Base-by-base conservation (phyloP, 2,888 invertebrate species). In the Abrostola tripartita region DNA sequence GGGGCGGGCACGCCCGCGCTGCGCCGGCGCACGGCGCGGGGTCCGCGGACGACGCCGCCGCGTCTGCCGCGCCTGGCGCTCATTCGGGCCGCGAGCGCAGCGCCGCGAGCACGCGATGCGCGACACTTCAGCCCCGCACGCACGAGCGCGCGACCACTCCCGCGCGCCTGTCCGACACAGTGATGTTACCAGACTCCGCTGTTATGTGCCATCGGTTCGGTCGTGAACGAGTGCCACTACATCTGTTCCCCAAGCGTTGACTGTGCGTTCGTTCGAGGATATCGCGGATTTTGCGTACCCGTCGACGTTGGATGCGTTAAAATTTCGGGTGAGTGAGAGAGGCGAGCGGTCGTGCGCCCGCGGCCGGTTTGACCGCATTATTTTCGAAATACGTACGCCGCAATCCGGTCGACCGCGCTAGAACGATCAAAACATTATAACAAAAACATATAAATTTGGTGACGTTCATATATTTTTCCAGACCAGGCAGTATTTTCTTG, bases 351-450 rank as follows among this genome's bases (percentile, higher is more conserved):
- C 88, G 91, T 88, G 90, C 89, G 89, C 87, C 87, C 86, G 92
- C 89, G 91, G 92, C 93, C 92, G 92, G 93, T 93, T 92, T 94
- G 93, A 94, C 94, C 94, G 94, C 93, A 94, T 94, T 94, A 93
- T 94, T 93, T 92, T 92, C 91, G 92, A 92, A 92, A 93, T 93
- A 93, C 92, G 92, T 92, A 92, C 92, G 89, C 92, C 88, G 87
- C 90, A 88, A 92, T 92, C 93, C 92, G 92, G 90, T 92, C 90
- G 90, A 88, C 88, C 89, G 91, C 86, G 92, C 90, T 90, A 91
- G 85, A 87, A 87, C 89, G 89, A 93, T 92, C 93, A 93, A 93
- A 94, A 94, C 92, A 93, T 90, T 90, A 90, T 90, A 92, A 92
- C 90, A 91, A 91, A 90, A 90, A 89, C 89, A 88, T 86, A 88